Conservation (phyloP, 2,797 vertebrate genomes). For the Anguilla marmorata region DNA sequence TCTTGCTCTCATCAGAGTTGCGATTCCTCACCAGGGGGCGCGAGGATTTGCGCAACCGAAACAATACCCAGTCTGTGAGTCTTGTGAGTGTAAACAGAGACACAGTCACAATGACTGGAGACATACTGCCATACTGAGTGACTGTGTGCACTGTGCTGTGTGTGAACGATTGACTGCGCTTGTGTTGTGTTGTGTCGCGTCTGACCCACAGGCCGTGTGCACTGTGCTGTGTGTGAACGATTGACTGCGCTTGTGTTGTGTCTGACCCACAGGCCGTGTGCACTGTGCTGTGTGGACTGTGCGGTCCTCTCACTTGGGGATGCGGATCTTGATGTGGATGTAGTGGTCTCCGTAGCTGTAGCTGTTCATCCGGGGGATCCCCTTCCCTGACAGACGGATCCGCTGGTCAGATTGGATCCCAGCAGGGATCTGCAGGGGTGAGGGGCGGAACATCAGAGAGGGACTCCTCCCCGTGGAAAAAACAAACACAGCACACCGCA, state of each 20-base stretch:
- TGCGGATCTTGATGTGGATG: conserved; percentile 88
- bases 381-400: conserved; percentile 89
- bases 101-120: too few species aligned
- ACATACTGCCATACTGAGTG: not conserved
- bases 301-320: conserved; percentile 84
- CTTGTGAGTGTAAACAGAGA: not conserved
- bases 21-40: not conserved
- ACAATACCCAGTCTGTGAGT: not conserved
- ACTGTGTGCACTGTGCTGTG: not conserved
- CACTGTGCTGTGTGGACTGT: not conserved
- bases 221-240: not conserved
- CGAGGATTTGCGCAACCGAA: not conserved
- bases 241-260: not conserved
- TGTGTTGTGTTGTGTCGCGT: not conserved
- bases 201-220: too few species aligned
- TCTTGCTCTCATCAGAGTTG: not conserved
- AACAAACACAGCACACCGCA: too few species aligned
- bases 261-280: too few species aligned
- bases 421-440: conserved; percentile 79
- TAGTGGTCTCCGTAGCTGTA: conserved; percentile 95
- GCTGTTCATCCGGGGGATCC: conserved; percentile 88
- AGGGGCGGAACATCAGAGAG: not conserved
- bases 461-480: not conserved
- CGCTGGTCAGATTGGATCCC: conserved; percentile 89
- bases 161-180: not conserved